Percentiles rank a stretch among this genome's conserved stretches.
Evolutionary conservation across 2,888 invertebrate species (phyloP).

Genomic region (Mythimna albipuncta): DNA sequence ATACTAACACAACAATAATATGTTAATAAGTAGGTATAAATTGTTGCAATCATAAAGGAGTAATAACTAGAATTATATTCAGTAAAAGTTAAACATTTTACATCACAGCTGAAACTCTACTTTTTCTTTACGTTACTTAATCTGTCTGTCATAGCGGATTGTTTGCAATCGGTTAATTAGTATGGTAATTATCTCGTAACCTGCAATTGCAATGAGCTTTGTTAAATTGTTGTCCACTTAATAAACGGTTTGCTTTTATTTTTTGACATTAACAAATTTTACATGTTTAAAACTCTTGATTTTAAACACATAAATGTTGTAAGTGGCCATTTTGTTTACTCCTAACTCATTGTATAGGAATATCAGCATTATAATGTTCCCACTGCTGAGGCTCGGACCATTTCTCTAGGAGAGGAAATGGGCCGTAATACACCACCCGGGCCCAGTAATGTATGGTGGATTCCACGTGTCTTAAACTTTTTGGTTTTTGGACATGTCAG

Average conservation of each 20-base stretch:
- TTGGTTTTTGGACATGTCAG: too few relatives aligned
- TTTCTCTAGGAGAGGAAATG: too few relatives aligned
- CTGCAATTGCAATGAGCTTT: constrained; percentile 13
- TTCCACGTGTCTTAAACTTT: too few relatives aligned
- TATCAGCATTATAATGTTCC: too few relatives aligned
- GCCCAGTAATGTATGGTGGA: too few relatives aligned
- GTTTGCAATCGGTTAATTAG: constrained; percentile 27
- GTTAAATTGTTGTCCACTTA: constrained; percentile 1
- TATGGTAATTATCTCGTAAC: constrained; percentile 28
- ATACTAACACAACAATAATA: background rate
- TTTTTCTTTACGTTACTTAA: constrained; percentile 33
- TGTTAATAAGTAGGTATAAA: background rate
- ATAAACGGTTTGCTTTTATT: background rate
- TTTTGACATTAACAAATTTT: background rate
- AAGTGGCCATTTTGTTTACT: background rate
- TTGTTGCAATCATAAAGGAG: background rate
- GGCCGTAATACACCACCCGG: too few relatives aligned
- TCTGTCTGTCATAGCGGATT: constrained; percentile 30
- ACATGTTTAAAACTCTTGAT: background rate
- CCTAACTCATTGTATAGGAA: too few relatives aligned
- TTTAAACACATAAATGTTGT: too few relatives aligned
- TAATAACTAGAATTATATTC: constrained; percentile 1
- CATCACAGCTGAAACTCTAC: constrained; percentile 31
- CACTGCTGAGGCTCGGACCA: too few relatives aligned
- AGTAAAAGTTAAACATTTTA: constrained; percentile 28